These are phyloP conservation scores for Zapornia atra DNA, from an alignment of 2,113 vertebrate species.

Conservation along the genomic window DNA sequence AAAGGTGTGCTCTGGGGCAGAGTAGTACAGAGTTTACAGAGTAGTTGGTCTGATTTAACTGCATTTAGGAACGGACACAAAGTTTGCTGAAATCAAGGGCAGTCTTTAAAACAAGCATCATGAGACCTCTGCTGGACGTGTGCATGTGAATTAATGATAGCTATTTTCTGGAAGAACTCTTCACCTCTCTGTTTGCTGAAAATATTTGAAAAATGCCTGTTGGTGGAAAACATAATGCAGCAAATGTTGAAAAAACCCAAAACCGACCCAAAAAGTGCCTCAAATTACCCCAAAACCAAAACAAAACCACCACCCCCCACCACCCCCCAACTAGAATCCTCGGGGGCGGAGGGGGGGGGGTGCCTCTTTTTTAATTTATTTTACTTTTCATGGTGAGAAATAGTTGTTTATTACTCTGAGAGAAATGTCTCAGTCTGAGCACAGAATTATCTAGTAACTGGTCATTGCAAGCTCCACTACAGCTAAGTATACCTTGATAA, in stretches of 20 bases:
- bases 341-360: background rate
- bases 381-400: background rate
- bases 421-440: background rate
- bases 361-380: background rate
- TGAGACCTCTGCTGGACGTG: background rate
- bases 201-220: background rate
- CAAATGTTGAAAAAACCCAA: background rate
- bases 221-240: background rate
- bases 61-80: background rate
- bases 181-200: background rate
- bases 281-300: background rate
- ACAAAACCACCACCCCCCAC: accelerated
- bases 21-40: background rate
- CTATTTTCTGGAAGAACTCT: background rate
- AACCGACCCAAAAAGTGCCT: background rate
- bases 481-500: conserved; percentile 3
- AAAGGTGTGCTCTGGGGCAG: background rate
- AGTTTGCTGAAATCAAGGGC: background rate
- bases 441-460: background rate
- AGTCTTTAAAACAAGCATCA: background rate
- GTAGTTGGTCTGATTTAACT: background rate
- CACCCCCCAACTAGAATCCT: background rate
- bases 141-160: background rate
- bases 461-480: background rate
- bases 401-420: background rate